Conservation (phyloP, 1,140 invertebrate genomes). For the Parasteatoda tepidariorum region DNA sequence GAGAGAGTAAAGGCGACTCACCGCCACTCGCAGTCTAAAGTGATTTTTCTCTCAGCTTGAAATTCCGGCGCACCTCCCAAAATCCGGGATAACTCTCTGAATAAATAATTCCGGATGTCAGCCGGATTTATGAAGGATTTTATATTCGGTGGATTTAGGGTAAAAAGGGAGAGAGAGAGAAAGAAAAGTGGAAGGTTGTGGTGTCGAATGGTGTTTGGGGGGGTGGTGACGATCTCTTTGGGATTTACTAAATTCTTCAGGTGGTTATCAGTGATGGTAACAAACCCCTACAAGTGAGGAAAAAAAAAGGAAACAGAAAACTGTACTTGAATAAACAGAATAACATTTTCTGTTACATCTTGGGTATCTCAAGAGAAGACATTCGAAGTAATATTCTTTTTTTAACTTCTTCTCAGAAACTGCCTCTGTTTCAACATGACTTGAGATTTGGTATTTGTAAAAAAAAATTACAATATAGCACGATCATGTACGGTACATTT, state of each 20-base stretch:
- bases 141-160: constrained; percentile 50
- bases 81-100: constrained; percentile 56
- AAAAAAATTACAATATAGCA: no score
- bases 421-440: no score
- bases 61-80: constrained; percentile 44
- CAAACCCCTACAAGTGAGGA: constrained; percentile 22
- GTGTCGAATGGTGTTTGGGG: constrained; percentile 10
- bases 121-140: constrained; percentile 48
- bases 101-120: constrained; percentile 57
- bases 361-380: no score
- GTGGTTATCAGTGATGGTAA: constrained; percentile 17
- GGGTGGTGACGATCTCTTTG: constrained; percentile 38
- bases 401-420: no score
- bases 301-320: not conserved
- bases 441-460: no score
- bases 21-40: constrained; percentile 2
- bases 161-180: not conserved
- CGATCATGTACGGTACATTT: no score
- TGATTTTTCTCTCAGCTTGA: constrained; percentile 59
- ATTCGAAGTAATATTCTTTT: no score
- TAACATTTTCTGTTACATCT: no score
- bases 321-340: no score
- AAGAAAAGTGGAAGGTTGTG: not conserved
- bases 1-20: not conserved
- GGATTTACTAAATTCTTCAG: constrained; percentile 32